Conservation (phyloP, 2,888 invertebrate species). For the Tetropium fuscum region DNA sequence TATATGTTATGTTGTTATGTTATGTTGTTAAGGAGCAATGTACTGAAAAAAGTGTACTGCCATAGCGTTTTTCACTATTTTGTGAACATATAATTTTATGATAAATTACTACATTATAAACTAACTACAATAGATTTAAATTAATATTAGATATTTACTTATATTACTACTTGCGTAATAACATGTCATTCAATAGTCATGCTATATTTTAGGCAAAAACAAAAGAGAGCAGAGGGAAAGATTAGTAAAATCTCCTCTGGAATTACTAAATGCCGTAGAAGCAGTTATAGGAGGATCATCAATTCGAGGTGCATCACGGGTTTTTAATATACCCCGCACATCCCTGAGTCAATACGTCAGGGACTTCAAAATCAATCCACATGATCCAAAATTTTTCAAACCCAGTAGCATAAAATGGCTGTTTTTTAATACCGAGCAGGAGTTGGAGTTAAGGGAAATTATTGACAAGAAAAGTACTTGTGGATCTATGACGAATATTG, state of each 20-base stretch:
- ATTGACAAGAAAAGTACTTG: neutral
- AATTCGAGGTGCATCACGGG: constrained; percentile 29
- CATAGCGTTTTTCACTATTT: too few relatives aligned
- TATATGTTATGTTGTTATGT: too few relatives aligned
- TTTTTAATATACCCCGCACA: constrained; percentile 34
- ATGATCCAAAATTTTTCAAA: neutral
- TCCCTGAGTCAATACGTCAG: constrained; percentile 19
- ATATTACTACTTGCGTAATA: too few relatives aligned
- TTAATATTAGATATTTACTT: too few relatives aligned
- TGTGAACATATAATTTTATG: too few relatives aligned
- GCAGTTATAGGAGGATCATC: constrained; percentile 29
- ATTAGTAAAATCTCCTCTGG: neutral
- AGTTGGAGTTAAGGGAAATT: neutral
- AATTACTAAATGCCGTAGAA: constrained; percentile 7
- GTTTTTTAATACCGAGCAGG: neutral
- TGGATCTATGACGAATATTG: neutral
- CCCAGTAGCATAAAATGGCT: neutral
- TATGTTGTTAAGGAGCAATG: too few relatives aligned
- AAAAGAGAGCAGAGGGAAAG: neutral
- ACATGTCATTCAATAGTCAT: too few relatives aligned
- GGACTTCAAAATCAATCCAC: neutral
- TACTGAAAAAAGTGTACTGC: too few relatives aligned
- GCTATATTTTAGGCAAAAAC: neutral
- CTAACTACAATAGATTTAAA: too few relatives aligned
- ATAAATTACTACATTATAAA: too few relatives aligned